Percentiles rank a stretch among this genome's conserved stretches.
phyloP scores from a whole-genome alignment of 2,888 invertebrate genomes.

The Pollenia labialis region DNA sequence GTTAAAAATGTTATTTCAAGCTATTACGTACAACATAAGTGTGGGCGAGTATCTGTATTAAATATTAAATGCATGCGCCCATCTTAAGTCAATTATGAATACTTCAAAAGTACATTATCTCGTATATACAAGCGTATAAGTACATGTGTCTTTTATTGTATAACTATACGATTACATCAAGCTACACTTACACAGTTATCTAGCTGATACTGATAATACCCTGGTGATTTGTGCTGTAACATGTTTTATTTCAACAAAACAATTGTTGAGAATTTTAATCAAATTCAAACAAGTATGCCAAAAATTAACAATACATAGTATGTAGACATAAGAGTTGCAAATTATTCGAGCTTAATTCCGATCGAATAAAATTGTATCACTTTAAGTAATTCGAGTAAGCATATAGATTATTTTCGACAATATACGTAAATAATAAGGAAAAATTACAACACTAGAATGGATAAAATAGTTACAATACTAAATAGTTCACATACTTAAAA shows the following conservation, averaged over 20 bases:
- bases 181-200: background rate
- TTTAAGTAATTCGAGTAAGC: too few relatives aligned
- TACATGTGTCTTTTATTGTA: background rate
- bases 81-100: background rate
- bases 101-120: background rate
- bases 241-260: slow-evolving; percentile 3
- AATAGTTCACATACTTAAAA: too few relatives aligned
- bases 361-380: too few relatives aligned
- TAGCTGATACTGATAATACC: background rate
- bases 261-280: slow-evolving; percentile 16
- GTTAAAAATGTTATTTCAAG: background rate
- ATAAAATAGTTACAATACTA: too few relatives aligned
- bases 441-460: too few relatives aligned
- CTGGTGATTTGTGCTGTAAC: slow-evolving; percentile 30
- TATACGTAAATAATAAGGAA: too few relatives aligned
- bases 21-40: background rate
- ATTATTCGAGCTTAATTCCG: too few relatives aligned
- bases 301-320: background rate
- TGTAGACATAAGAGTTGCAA: background rate
- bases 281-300: slow-evolving; percentile 4
- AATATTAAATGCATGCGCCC: background rate
- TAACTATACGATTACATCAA: background rate
- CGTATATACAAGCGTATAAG: background rate
- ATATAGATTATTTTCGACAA: too few relatives aligned
- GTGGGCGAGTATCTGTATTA: background rate